Evolutionary conservation across 1,140 invertebrate species (phyloP), one percentile per base, ranked within the genome.

Genomic region (Sycophaga agraensis): DNA sequence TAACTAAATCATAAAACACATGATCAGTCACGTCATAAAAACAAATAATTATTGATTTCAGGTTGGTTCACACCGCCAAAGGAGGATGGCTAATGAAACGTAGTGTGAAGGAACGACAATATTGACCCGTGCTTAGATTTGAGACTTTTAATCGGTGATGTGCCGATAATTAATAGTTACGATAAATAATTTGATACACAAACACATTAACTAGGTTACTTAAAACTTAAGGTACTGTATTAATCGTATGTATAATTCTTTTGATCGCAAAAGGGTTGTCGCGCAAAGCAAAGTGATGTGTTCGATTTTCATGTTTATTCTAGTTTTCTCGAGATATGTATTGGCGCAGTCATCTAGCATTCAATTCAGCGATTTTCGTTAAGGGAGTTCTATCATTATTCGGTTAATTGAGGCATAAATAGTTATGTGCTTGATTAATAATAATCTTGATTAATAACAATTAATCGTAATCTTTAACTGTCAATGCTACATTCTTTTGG

Each of bases 21-120:
- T 31, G n/a, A n/a, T n/a, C n/a, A n/a, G n/a, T n/a, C n/a, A n/a
- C n/a, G n/a, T 31, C 4, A 31, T 31, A 31, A 31, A 31, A 31
- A 31, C 28, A 31, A 6, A 31, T 31, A 6, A 11, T 11, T 31
- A 31, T 31, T 31, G 28, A 59, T 65, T 84, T 77, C 70, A 92
- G 91, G 91, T 68, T 92, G 91, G 91, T 92, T 91, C 72, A 92
- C 90, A 68, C 91, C 91, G 21, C 91, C 91, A 9, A 92, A 92
- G 76, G 91, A 92, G 83, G 91, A 92, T 78, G 91, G 91, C 82
- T 92, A 92, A 89, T 82, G 66, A 69, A 66, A 57, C 59, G 56
- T 54, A 63, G 63, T 62, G 43, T 28, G 17, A 62, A 63, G 35
- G 50, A 71, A 56, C 39, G 66, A 72, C 63, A 70, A 57, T 63